phyloP scores from a whole-genome alignment of 2,113 vertebrate genomes.

The Lucifuga dentata region DNA sequence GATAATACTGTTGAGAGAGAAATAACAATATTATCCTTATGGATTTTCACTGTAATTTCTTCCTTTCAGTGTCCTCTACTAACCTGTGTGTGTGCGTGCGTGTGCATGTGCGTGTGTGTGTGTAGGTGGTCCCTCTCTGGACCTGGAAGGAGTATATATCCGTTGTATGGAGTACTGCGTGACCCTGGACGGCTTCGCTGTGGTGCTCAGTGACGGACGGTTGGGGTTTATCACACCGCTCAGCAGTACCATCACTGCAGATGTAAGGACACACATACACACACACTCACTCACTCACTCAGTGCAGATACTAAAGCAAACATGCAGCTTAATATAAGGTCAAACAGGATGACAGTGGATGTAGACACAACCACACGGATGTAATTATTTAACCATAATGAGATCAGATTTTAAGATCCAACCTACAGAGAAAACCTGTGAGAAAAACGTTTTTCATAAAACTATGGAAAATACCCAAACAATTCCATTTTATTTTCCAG shows the following conservation, averaged over 20 bases:
- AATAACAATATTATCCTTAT: no score
- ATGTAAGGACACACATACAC: constrained; percentile 81
- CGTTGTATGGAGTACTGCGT: constrained; percentile 95
- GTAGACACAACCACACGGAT: neutral
- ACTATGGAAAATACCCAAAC: neutral
- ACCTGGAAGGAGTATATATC: constrained; percentile 89
- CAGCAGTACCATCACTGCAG: constrained; percentile 89
- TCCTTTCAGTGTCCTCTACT: no score
- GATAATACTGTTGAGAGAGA: no score
- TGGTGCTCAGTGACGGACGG: constrained; percentile 95
- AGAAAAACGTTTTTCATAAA: no score
- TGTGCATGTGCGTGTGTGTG: constrained; percentile 11
- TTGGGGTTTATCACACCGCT: constrained; percentile 96
- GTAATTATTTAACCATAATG: no score
- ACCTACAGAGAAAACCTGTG: no score
- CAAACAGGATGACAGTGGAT: neutral
- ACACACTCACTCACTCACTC: neutral
- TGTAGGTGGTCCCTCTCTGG: constrained; percentile 90
- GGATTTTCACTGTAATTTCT: no score
- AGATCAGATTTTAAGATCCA: no score
- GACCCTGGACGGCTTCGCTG: constrained; percentile 95
- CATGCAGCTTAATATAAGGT: neutral
- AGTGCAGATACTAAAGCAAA: neutral
- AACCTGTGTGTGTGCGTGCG: neutral
- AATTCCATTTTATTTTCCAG: neutral